Evolutionary conservation across 2,113 vertebrate species (phyloP).

Genomic region (Perccottus glenii): DNA sequence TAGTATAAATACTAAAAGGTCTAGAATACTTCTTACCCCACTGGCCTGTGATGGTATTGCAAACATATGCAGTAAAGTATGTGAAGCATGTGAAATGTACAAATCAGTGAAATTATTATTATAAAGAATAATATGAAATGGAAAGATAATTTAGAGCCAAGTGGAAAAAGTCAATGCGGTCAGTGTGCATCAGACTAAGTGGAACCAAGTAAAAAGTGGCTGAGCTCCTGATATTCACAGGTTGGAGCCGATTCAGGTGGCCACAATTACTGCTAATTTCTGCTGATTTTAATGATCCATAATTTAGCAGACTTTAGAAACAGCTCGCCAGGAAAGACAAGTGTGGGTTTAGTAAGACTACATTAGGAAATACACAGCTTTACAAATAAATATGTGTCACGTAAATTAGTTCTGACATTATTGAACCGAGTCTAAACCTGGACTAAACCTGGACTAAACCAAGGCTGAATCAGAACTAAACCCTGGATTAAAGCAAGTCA

Average conservation of each 20-base stretch:
- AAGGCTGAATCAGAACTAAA: background rate
- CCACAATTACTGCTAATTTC: slow-evolving; percentile 86
- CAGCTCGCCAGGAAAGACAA: slow-evolving; percentile 45
- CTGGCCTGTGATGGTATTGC: no score
- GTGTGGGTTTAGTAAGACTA: slow-evolving; percentile 33
- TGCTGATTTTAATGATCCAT: slow-evolving; percentile 80
- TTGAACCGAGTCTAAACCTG: no score
- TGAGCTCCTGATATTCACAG: slow-evolving; percentile 73
- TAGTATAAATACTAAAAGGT: no score
- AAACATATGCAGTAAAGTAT: no score
- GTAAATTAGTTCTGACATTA: no score
- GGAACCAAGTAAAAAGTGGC: slow-evolving; percentile 47
- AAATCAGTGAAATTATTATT: no score
- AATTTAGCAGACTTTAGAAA: slow-evolving; percentile 79
- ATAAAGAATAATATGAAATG: no score
- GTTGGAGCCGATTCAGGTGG: slow-evolving; percentile 84
- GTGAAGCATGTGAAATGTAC: no score
- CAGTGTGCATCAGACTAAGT: slow-evolving; percentile 11
- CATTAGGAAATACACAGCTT: no score
- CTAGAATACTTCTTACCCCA: no score
- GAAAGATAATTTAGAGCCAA: background rate
- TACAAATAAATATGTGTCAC: background rate
- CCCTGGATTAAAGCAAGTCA: background rate
- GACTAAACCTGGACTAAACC: no score
- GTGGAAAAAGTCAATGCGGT: no score